Base-by-base conservation (phyloP, 2,113 vertebrate genomes). In the Saguinus midas region DNA sequence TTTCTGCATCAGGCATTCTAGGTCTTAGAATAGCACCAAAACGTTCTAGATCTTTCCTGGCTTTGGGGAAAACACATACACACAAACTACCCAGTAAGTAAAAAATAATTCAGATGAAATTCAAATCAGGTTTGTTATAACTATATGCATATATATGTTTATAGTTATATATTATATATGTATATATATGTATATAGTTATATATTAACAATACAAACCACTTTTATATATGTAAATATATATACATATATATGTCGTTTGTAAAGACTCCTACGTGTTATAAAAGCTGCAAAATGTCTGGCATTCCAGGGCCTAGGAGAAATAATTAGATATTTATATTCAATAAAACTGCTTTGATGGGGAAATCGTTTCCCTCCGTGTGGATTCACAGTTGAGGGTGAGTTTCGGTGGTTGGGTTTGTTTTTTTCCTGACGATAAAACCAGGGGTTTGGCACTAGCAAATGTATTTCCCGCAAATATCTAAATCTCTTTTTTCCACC, bases 261-360 rank as follows among this genome's bases (percentile, higher is more conserved):
- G 90, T 96, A 96, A 98, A 98, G 87, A 98, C 98, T 98, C 98
- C 98, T 96, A 98, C 98, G 91, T 68, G 25, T 95, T 98, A 89
- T 96, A 97, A 96, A 98, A 98, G 97, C 98, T 98, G 96, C 94
- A 97, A 98, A 98, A 97, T 94, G 91, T 97, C 98, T 98, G 98
- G 98, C 97, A 97, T 97, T 94, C 96, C 94, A 97, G 83, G 82
- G 87, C 95, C 97, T 92, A 96, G 81, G 98, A 72, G 81, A 97
- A 98, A 98, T 98, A 98, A 98, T 98, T 96, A 98, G 98, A 97
- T 98, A 98, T 98, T 98, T 98, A 98, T 98, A 98, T 98, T 98
- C 98, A 98, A 98, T 98, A 98, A 98, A 98, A 99, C 98, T 97
- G 97, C 98, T 98, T 98, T 97, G 98, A 97, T 98, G 98, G 98